Evolutionary conservation across 2,797 vertebrate species (phyloP), one percentile per base, ranked within the genome.

Genomic region (Numenius phaeopus): DNA sequence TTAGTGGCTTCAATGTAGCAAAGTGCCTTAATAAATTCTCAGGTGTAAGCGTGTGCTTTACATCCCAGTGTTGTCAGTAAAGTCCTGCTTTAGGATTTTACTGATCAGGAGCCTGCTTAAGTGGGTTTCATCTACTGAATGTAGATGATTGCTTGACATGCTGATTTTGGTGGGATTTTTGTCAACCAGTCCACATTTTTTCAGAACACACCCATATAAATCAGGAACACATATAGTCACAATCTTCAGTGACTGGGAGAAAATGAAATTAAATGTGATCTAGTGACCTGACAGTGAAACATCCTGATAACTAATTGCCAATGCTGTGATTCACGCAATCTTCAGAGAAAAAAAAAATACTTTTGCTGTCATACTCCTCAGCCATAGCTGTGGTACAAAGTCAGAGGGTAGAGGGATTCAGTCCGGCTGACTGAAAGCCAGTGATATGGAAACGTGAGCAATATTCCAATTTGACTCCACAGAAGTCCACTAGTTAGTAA

Each of bases 401-500:
- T 76, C 39, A 34, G 42, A 79, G 15, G 17, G 7, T 73, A 67
- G 24, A 83, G 21, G 24, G 9, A 1, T 72, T 29, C 47, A 37
- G 15, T 78, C 27, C 59, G 62, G 11, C 37, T 82, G n/a, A 79
- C 59, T 92, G 81, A 75, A 84, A 76, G 32, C 14, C 39, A 76
- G 49, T 61, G 61, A 91, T 88, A 89, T 78, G 77, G 85, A 94
- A 93, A 82, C 0, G 0, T 82, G 80, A 94, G 50, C 77, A 90
- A 70, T 95, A 94, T 82, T 94, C 34, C 80, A 79, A 72, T 90
- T 88, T 82, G 78, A 52, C 62, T 87, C 55, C 49, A 76, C 34
- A 66, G 91, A 91, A 95, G 40, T 22, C 79, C 62, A 91, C 62
- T 79, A 73, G 72, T 90, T 90, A 75, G 73, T 93, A 95, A 95